A percentile compares a stretch with the other conserved stretches of the same genome.
Evolutionary conservation across 2,113 vertebrate genomes (phyloP).

Genomic region (Gadus macrocephalus): DNA sequence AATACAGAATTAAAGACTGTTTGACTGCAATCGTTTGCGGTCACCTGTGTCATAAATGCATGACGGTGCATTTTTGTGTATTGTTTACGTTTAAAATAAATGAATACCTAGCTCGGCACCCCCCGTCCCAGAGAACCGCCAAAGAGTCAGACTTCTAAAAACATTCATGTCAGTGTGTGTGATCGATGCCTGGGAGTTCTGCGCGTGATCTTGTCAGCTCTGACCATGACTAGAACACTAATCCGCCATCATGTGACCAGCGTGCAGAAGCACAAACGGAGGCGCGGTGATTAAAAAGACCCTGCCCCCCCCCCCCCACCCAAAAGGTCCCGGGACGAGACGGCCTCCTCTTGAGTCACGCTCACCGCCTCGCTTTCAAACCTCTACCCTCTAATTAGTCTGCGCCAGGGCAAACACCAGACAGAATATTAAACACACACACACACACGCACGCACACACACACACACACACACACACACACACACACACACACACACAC

Average conservation of each 20-base stretch:
- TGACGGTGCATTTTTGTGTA: conserved; percentile 8
- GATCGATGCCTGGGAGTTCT: conserved; percentile 32
- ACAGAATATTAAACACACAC: background rate
- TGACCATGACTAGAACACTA: conserved; percentile 40
- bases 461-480: no score
- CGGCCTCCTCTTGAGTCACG: conserved; percentile 52
- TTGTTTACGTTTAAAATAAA: no score
- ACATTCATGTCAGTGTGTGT: background rate
- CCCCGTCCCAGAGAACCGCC: background rate
- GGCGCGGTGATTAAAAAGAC: conserved; percentile 53
- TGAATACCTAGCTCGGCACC: background rate
- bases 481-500: no score
- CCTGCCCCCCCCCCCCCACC: conserved; percentile 5
- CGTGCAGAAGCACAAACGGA: conserved; percentile 48
- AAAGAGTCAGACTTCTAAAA: background rate
- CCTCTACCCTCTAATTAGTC: conserved; percentile 58
- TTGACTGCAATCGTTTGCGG: background rate
- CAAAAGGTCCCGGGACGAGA: conserved; percentile 52
- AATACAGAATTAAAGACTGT: no score
- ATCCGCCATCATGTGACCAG: conserved; percentile 47
- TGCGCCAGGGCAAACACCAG: conserved; percentile 35
- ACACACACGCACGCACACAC: no score
- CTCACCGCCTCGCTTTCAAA: conserved; percentile 43
- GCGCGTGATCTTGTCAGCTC: conserved; percentile 55
- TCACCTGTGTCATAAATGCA: background rate